phyloP scores from a whole-genome alignment of 2,113 vertebrate genomes.

The Tricholaema leucomelas region DNA sequence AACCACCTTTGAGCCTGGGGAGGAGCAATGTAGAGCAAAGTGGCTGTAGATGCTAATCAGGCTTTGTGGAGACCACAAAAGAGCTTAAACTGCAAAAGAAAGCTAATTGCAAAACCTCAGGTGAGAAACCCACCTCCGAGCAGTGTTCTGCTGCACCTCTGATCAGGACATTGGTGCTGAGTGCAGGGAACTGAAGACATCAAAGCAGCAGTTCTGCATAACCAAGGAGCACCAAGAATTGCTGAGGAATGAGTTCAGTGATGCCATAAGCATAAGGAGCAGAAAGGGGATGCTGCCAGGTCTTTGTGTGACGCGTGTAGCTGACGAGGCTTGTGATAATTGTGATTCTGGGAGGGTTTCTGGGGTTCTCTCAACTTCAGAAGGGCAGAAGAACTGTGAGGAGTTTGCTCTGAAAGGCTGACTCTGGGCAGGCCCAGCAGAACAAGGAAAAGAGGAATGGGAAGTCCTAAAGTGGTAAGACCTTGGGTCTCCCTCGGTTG shows the following conservation, averaged over 20 bases:
- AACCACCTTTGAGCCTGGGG: not conserved
- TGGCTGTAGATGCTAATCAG: not conserved
- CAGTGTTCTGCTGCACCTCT: not conserved
- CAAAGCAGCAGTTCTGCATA: slow-evolving; percentile 19
- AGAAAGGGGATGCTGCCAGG: not conserved
- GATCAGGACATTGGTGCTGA: not conserved
- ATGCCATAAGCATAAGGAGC: not conserved
- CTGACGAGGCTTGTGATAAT: not conserved
- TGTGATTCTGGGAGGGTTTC: not conserved
- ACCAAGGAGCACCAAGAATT: not conserved
- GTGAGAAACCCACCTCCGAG: slow-evolving; percentile 4
- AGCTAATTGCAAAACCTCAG: not conserved
- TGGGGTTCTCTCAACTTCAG: too few species aligned
- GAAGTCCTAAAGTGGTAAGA: not conserved
- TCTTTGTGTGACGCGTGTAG: not conserved
- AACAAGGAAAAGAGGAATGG: not conserved
- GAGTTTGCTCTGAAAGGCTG: not conserved
- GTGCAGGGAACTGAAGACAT: not conserved
- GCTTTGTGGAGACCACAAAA: not conserved
- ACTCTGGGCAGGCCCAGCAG: not conserved
- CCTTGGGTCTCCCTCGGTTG: not conserved
- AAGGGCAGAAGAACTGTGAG: too few species aligned
- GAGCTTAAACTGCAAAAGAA: slow-evolving; percentile 13
- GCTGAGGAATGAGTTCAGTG: not conserved
- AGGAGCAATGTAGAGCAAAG: not conserved